phyloP scores from a whole-genome alignment of 2,113 vertebrate genomes.

The Sciurus niger region DNA sequence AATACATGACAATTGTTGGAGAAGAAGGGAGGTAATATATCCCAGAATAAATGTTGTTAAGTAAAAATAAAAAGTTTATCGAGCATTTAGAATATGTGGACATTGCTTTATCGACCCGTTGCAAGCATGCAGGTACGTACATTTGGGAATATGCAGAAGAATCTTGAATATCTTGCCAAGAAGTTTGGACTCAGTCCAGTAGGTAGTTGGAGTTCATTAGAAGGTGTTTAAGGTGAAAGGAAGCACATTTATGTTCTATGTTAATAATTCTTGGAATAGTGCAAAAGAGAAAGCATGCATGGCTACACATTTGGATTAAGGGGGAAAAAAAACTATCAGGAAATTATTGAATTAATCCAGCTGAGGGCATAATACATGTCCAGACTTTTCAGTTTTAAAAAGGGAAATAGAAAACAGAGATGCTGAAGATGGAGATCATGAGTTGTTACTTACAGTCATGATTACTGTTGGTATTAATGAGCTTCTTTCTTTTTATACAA shows the following conservation, averaged over 20 bases:
- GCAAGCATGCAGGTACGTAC: too few relatives aligned
- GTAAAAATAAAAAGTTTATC: not conserved
- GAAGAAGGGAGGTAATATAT: not conserved
- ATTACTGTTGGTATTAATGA: not conserved
- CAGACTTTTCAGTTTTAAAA: constrained; percentile 25
- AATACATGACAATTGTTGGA: not conserved
- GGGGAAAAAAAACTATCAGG: not conserved
- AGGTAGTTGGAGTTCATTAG: not conserved
- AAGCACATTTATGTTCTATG: not conserved
- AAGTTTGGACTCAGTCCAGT: not conserved
- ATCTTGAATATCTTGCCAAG: not conserved
- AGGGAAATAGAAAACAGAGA: not conserved
- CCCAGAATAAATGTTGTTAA: not conserved
- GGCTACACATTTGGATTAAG: not conserved
- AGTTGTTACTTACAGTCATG: not conserved
- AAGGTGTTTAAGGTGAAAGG: not conserved
- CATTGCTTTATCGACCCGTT: not conserved
- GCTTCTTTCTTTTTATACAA: constrained; percentile 1
- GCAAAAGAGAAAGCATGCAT: not conserved
- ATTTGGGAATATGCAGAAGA: not conserved
- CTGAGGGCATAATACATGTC: not conserved
- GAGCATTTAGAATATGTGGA: not conserved
- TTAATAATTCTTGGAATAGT: not conserved
- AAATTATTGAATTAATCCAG: constrained; percentile 23
- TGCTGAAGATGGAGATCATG: not conserved